Base-by-base conservation (phyloP, 1,140 invertebrate species). In the Heliothis virescens region DNA sequence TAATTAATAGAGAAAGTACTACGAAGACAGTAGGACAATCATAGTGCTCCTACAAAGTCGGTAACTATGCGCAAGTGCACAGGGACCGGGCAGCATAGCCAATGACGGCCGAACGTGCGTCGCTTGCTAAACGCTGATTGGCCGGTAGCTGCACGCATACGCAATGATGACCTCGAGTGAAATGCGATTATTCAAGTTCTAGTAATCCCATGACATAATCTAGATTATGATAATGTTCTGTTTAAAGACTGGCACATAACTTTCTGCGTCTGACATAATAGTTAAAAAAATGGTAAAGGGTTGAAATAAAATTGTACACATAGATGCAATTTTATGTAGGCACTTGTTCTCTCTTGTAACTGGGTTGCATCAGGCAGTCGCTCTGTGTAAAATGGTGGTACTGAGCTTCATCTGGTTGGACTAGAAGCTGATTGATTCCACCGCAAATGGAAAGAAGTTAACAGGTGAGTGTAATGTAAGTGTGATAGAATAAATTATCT, bases 201-300 rank as follows among this genome's bases (percentile, higher is more conserved):
- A 94, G 88, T 92, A 93, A 92, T 90, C 91, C 86, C 87, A 90
- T 94, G 91, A 93, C 92, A 94, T 93, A 94, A 94, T 92, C 89
- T 87, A 87, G 82, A 89, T 91, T 86, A 88, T 89, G 86, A 85
- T 86, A 80, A 83, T 85, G 81, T 81, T 83, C 29, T 67, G 11
- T 41, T 4, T 50, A 41, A 21, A 18, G 18, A 16, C 16, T 47
- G 41, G 41, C 5, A 15, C 16, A n/a, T 21, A 5, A 18, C 47
- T n/a, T 71, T 11, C 1, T 2, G 13, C 34, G 26, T 21, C n/a
- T 53, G 1, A n/a, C 10, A 21, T 29, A 16, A 21, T 12, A 0
- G 10, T n/a, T n/a, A n/a, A n/a, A n/a, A n/a, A n/a, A n/a, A n/a
- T n/a, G n/a, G 12, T 26, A 26, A 57, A 12, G 1, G 2, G 11